Evolutionary conservation across 1,140 invertebrate species (phyloP).

Genomic region (Hyles vespertilio): DNA sequence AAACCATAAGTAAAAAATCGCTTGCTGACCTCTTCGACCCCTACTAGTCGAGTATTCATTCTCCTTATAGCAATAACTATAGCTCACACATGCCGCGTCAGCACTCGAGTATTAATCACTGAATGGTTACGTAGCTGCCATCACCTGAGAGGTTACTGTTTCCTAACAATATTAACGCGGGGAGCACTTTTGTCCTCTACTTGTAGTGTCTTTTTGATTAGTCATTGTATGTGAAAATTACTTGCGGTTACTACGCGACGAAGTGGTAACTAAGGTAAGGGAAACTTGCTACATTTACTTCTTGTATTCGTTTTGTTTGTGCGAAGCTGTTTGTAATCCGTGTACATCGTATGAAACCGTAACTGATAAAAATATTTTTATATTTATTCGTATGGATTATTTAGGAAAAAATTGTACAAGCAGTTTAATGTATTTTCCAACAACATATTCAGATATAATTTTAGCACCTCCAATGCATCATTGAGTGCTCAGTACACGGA

Average conservation of each 20-base stretch:
- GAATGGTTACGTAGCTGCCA: constrained; percentile 39
- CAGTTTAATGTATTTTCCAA: too few species aligned
- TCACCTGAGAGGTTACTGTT: constrained; percentile 47
- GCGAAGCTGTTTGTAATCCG: not conserved
- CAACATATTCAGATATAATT: too few species aligned
- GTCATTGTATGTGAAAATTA: constrained; percentile 10
- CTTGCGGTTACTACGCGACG: too few species aligned
- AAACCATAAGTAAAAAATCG: too few species aligned
- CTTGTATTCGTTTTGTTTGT: not conserved
- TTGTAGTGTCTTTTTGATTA: constrained; percentile 9
- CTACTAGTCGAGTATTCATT: constrained; percentile 4
- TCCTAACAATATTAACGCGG: constrained; percentile 38
- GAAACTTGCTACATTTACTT: not conserved
- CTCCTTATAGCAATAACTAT: constrained; percentile 15
- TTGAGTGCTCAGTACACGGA: too few species aligned
- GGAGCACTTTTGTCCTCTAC: constrained; percentile 33
- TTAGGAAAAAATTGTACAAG: too few species aligned
- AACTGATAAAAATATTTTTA: too few species aligned
- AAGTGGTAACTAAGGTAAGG: too few species aligned
- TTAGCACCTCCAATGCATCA: too few species aligned
- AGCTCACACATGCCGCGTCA: constrained; percentile 35
- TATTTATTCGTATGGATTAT: too few species aligned
- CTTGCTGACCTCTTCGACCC: too few species aligned
- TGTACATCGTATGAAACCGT: too few species aligned
- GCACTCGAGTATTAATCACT: constrained; percentile 44